Percentiles rank a stretch among this genome's conserved stretches.
These are phyloP conservation scores for Synergus gifuensis DNA, from an alignment of 2,888 invertebrate species.

Conservation along the genomic window DNA sequence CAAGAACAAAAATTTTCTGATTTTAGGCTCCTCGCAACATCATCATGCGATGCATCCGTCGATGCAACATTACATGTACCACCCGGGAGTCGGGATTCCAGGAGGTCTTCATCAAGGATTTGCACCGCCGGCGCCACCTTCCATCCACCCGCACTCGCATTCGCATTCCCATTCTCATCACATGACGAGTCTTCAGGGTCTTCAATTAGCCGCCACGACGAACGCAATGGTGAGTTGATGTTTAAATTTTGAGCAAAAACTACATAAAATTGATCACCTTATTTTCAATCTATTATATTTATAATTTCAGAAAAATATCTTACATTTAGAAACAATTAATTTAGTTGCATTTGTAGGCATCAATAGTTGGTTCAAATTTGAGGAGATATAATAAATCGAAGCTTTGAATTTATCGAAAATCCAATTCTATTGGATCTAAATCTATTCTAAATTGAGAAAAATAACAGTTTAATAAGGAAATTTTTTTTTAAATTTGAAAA, in stretches of 20 bases:
- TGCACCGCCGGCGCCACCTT: conserved; percentile 76
- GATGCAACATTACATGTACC: conserved; percentile 78
- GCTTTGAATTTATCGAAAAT: too few relatives aligned
- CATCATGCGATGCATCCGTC: conserved; percentile 78
- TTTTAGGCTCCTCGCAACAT: conserved; percentile 75
- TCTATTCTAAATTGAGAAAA: too few relatives aligned
- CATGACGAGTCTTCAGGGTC: conserved; percentile 79
- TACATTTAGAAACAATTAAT: neutral
- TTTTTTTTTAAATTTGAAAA: neutral
- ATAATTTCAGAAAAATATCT: neutral
- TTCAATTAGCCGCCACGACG: conserved; percentile 81
- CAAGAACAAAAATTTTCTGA: neutral
- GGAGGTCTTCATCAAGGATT: conserved; percentile 77
- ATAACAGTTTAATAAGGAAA: neutral
- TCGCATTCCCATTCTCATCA: conserved; percentile 80
- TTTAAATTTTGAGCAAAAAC: neutral
- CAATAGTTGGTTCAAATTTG: neutral
- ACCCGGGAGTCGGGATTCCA: conserved; percentile 74
- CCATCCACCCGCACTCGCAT: conserved; percentile 77
- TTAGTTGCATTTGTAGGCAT: neutral
- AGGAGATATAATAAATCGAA: too few relatives aligned
- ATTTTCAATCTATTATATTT: neutral
- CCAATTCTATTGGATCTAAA: too few relatives aligned
- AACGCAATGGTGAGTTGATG: conserved; percentile 82
- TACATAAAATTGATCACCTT: neutral